Conservation (phyloP, 2,113 vertebrate species). For the Rhagologus leucostigma region DNA sequence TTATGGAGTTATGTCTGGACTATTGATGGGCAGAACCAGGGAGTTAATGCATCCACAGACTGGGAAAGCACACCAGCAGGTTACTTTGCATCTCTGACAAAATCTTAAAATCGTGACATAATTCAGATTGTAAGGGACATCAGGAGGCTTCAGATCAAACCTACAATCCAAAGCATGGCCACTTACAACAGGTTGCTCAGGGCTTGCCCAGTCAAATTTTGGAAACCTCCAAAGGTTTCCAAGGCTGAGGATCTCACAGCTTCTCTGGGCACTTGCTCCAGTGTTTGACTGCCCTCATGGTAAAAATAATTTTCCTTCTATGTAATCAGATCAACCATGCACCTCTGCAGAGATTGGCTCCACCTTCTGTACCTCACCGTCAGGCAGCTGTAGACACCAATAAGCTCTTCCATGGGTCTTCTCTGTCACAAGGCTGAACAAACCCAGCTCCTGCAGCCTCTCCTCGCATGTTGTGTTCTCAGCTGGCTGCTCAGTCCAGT, state of each 20-base stretch:
- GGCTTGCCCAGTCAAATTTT: not conserved
- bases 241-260: not conserved
- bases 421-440: not conserved
- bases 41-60: not conserved
- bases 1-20: not conserved
- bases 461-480: fast-evolving
- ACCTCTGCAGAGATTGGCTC: not conserved
- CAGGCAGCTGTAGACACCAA: not conserved
- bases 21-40: fast-evolving
- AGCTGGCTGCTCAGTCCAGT: not conserved
- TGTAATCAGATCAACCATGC: not conserved
- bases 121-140: not conserved
- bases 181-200: not conserved
- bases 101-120: fast-evolving
- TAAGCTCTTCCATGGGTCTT: not conserved
- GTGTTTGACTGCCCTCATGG: not conserved
- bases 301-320: not conserved
- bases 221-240: not conserved
- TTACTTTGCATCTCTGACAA: not conserved
- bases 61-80: not conserved
- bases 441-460: not conserved
- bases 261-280: not conserved
- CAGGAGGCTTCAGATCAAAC: not conserved
- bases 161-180: not conserved
- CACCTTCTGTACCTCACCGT: not conserved